Conservation (phyloP, 2,797 vertebrate species). For the Chaetodon trifasciatus region DNA sequence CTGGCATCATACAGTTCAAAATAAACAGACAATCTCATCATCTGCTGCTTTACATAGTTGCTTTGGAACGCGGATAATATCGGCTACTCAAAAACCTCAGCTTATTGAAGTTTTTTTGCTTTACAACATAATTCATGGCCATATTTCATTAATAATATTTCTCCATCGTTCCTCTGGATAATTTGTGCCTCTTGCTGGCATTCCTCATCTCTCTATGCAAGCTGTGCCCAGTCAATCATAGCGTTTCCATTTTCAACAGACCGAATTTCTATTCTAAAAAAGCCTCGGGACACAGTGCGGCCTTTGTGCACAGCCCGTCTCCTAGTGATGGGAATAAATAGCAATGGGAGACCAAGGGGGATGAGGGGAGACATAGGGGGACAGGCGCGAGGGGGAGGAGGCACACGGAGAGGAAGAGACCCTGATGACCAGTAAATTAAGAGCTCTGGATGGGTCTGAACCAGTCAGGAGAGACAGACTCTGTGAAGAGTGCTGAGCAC, state of each 20-base stretch:
- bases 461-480: conserved; percentile 44
- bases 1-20: conserved; percentile 63
- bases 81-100: conserved; percentile 48
- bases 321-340: conserved; percentile 84
- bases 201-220: conserved; percentile 62
- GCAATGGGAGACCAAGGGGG: conserved; percentile 71
- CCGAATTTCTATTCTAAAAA: conserved; percentile 79
- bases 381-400: conserved; percentile 57
- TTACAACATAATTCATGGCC: conserved; percentile 60
- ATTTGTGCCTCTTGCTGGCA: conserved; percentile 73
- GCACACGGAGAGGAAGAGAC: conserved; percentile 70
- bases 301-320: conserved; percentile 80
- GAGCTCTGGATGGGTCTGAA: conserved; percentile 53
- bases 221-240: conserved; percentile 80
- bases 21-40: conserved; percentile 71
- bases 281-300: conserved; percentile 76
- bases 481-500: conserved; percentile 46
- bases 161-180: conserved; percentile 63
- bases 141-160: conserved; percentile 75
- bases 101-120: conserved; percentile 35
- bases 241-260: conserved; percentile 81
- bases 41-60: conserved; percentile 42
- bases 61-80: conserved; percentile 48
- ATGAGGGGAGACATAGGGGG: conserved; percentile 65
- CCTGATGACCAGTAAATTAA: conserved; percentile 83